Percentiles rank a stretch among this genome's conserved stretches.
Evolutionary conservation across 2,888 invertebrate genomes (phyloP).

Genomic region (Xylota segnis): DNA sequence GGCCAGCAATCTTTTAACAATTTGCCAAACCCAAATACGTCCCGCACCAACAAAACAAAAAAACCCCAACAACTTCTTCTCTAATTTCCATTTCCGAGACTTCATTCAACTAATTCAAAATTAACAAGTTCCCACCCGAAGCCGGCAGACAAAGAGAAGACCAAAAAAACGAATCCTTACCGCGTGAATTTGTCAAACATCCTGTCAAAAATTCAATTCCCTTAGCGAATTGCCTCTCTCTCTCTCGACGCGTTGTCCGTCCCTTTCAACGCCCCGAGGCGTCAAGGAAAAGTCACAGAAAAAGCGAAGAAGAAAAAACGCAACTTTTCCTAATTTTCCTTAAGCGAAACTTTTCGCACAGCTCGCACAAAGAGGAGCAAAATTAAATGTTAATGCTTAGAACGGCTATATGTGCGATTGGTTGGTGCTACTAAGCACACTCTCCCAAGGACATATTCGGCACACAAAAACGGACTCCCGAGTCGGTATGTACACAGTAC

Average conservation of each 20-base stretch:
- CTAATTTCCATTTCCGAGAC: slow-evolving; percentile 63
- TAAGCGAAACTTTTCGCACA: slow-evolving; percentile 65
- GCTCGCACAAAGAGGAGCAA: slow-evolving; percentile 39
- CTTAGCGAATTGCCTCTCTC: slow-evolving; percentile 37
- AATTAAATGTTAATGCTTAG: slow-evolving; percentile 75
- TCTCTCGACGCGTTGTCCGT: not conserved
- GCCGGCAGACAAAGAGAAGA: not conserved
- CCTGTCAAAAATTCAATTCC: slow-evolving; percentile 76
- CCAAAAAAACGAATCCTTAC: slow-evolving; percentile 35
- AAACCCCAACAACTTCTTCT: not conserved
- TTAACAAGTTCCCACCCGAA: slow-evolving; percentile 67
- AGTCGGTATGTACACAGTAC: too few relatives aligned
- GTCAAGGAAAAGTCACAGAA: slow-evolving; percentile 63
- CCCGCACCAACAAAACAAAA: slow-evolving; percentile 12
- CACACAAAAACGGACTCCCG: slow-evolving; percentile 30
- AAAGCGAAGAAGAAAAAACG: too few relatives aligned
- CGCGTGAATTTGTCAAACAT: slow-evolving; percentile 71
- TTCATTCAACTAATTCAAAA: slow-evolving; percentile 73
- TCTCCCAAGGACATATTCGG: slow-evolving; percentile 49
- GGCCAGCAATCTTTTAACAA: slow-evolving; percentile 57
- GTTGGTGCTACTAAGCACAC: slow-evolving; percentile 45
- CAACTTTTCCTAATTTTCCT: slow-evolving; percentile 74
- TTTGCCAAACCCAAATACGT: slow-evolving; percentile 37
- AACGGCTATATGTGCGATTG: not conserved
- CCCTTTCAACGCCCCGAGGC: slow-evolving; percentile 57